Base-by-base conservation (phyloP, 1,140 invertebrate genomes). In the Panagrolaimus sp. region DNA sequence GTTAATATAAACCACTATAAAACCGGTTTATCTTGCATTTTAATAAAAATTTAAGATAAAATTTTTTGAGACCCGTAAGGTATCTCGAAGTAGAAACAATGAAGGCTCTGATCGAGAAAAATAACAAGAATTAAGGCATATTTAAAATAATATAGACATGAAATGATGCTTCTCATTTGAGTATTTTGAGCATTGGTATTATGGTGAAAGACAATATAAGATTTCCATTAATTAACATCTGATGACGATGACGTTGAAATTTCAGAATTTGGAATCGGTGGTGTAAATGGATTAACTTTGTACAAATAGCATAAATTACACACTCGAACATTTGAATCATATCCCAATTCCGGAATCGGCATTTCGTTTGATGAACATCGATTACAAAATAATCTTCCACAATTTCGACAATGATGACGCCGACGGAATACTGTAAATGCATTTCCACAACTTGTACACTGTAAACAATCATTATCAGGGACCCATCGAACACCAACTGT, bases 351-450 rank as follows among this genome's bases (percentile, higher is more conserved):
- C 2, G 80, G 80, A 63, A 82, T 71, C 14, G 67, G 48, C 43
- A 83, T 68, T 23, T 63, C 47, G 57, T 83, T 75, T 9, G 71
- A 51, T 13, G 82, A 83, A 46, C 80, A 82, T 27, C 70, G 71
- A 51, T 68, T 51, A 53, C 80, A 83, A 44, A 83, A 82, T n/a
- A 78, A 74, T 42, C 76, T 65, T 47, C 76, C 76, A 65, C 76
- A 78, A 62, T 78, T 80, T 14, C 76, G 66, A 66, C 76, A 78
- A 61, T 78, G 76, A 73, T 98, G 96, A 27, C 94, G 86, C 9
- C 96, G 88, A 46, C 93, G 88, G 53, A 97, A 91, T 57, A 97
- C 90, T 1, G 93, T 97, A 84, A 98, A 98, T 72, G 89, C 89
- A 1, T 89, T 88, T 25, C 88, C 87, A 84, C 96, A 99, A 38